A percentile compares a stretch with the other conserved stretches of the same genome.
Evolutionary conservation across 2,888 invertebrate genomes (phyloP).

Genomic region (Tyria jacobaeae): DNA sequence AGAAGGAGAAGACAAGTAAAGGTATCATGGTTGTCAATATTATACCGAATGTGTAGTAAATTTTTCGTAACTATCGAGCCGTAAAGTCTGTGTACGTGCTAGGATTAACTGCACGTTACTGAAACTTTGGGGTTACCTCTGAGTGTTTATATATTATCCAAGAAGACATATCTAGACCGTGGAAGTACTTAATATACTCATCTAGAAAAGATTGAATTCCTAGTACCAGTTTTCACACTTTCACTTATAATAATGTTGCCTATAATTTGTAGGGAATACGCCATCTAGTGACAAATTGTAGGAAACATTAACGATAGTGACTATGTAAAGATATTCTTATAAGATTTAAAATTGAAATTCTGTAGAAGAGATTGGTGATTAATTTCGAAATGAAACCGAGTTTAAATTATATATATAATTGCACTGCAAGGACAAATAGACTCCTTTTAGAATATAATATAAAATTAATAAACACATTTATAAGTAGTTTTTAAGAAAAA

Average conservation of each 20-base stretch:
- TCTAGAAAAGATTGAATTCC: neutral
- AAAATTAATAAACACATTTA: neutral
- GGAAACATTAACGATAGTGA: neutral
- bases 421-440: too few relatives aligned
- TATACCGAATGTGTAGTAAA: conserved; percentile 1
- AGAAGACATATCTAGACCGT: neutral
- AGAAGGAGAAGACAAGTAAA: neutral
- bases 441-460: neutral
- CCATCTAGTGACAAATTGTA: neutral
- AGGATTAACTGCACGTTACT: neutral
- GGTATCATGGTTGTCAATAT: conserved; percentile 1
- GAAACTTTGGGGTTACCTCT: neutral
- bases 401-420: neutral
- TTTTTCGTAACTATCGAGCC: neutral
- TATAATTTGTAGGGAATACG: neutral
- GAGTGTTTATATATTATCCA: neutral
- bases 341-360: neutral
- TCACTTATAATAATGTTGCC: neutral
- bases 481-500: neutral
- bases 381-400: neutral
- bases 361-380: neutral
- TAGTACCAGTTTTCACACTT: neutral
- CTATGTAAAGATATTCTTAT: neutral
- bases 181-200: neutral
- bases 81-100: neutral